phyloP scores from a whole-genome alignment of 2,797 vertebrate genomes.

The Sphenodon punctatus region DNA sequence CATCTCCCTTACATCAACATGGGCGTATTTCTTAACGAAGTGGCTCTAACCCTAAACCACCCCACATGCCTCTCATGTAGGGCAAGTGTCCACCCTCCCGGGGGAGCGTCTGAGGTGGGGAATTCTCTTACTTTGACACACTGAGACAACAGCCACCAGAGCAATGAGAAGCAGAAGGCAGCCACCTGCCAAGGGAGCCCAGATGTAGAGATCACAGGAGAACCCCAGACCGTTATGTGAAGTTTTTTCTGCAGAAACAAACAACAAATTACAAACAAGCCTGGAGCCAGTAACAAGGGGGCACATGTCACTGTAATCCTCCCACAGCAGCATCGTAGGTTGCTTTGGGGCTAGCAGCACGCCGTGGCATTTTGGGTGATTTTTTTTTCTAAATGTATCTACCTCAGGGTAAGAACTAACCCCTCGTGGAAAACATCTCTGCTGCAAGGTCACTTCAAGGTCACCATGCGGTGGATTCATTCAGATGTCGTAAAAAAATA shows the following conservation, averaged over 20 bases:
- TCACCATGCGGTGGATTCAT: too few relatives aligned
- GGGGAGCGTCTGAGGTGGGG: too few relatives aligned
- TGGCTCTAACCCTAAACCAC: neutral
- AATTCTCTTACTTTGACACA: conserved; percentile 55
- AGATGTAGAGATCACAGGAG: conserved; percentile 62
- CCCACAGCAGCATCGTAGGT: too few relatives aligned
- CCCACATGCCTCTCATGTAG: neutral
- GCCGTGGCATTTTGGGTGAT: too few relatives aligned
- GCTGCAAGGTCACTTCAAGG: too few relatives aligned
- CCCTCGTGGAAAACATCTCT: too few relatives aligned
- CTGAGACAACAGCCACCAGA: neutral
- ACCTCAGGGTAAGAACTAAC: too few relatives aligned
- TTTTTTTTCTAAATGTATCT: too few relatives aligned
- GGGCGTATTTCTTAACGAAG: rapidly evolving
- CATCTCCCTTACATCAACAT: neutral
- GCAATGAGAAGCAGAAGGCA: conserved; percentile 56
- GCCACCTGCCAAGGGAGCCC: conserved; percentile 51
- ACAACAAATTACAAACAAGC: neutral
- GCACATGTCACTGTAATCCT: too few relatives aligned
- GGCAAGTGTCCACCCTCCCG: too few relatives aligned
- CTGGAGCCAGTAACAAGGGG: rapidly evolving
- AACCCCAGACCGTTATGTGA: neutral
- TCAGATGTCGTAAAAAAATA: too few relatives aligned
- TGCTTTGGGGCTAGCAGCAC: too few relatives aligned
- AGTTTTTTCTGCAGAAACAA: neutral